These are phyloP conservation scores for Nannoperca obscura DNA, from an alignment of 2,797 vertebrate genomes.

Conservation along the genomic window DNA sequence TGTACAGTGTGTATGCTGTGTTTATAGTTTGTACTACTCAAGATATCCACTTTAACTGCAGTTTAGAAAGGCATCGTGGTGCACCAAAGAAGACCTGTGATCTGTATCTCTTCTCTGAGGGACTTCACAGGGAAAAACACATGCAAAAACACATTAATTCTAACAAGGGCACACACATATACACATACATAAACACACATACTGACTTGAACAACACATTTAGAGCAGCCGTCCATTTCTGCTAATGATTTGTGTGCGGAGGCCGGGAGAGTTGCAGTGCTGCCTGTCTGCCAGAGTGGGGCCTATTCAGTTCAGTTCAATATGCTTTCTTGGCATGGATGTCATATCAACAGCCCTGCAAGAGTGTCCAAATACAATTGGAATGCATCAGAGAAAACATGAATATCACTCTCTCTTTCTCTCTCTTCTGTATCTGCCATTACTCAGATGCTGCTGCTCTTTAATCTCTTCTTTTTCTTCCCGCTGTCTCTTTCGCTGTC, in stretches of 20 bases:
- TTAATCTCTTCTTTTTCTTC: slow-evolving; percentile 47
- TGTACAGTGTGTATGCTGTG: slow-evolving; percentile 18
- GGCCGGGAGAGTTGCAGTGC: not conserved
- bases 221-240: slow-evolving; percentile 16
- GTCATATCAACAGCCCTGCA: slow-evolving; percentile 32
- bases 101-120: not conserved
- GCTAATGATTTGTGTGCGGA: slow-evolving; percentile 28
- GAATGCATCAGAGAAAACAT: slow-evolving; percentile 54
- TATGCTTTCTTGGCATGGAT: slow-evolving; percentile 34
- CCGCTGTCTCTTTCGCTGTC: slow-evolving; percentile 37
- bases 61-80: slow-evolving; percentile 27
- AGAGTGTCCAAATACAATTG: slow-evolving; percentile 49
- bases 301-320: slow-evolving; percentile 29
- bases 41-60: slow-evolving; percentile 22
- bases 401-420: slow-evolving; percentile 20
- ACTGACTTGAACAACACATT: not conserved
- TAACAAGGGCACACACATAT: not conserved
- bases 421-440: slow-evolving; percentile 38
- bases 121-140: not conserved
- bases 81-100: slow-evolving; percentile 3
- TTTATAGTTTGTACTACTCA: slow-evolving; percentile 22
- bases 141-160: not conserved
- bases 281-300: slow-evolving; percentile 19
- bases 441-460: slow-evolving; percentile 27
- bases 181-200: not conserved